Evolutionary conservation across 2,888 invertebrate species (phyloP), one percentile per base, ranked within the genome.

Genomic region (Heliconius cydno): DNA sequence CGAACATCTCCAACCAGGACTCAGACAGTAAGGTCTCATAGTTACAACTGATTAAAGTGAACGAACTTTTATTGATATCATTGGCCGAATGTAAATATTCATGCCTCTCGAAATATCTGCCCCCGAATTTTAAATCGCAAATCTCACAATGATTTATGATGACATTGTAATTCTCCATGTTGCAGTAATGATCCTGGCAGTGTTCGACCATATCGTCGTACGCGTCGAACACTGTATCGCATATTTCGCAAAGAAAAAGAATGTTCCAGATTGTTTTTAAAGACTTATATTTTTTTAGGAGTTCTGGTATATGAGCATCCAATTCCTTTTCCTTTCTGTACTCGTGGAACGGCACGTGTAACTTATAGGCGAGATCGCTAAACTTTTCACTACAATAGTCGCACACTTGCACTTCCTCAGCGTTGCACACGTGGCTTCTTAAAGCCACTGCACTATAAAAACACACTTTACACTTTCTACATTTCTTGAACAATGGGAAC

Each of bases 161-260:
- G 1, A 84, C 84, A 9, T 81, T 81, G 46, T 81, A 84, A 22
- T 72, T 83, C 4, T 85, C 83, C 74, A 86, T 80, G 10, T 86
- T 82, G 13, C 85, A 86, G 0, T 88, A 84, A 74, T 93, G 82
- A 46, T 83, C 79, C 57, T 92, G 92, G 3, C 89, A 86, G 71
- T 93, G 93, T 1, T 88, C 89, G 0, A 93, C 88, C 0, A 88
- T 88, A 0, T 85, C 83, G 34, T 92, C 92, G 65, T 93, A 93
- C 0, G 84, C 82, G 67, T 91, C 88, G 0, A 87, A 87, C 0
- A 88, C 84, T 0, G 89, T 79, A 0, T 89, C 85, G 60, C 93
- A 93, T 0, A 79, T 74, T 0, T 74, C 52, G 76, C 93, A 93
- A 4, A 84, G 78, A 34, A 86, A 92, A 0, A 92, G 80, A 0